Evolutionary conservation across 2,888 invertebrate genomes (phyloP).

Genomic region (Craniophora ligustri): DNA sequence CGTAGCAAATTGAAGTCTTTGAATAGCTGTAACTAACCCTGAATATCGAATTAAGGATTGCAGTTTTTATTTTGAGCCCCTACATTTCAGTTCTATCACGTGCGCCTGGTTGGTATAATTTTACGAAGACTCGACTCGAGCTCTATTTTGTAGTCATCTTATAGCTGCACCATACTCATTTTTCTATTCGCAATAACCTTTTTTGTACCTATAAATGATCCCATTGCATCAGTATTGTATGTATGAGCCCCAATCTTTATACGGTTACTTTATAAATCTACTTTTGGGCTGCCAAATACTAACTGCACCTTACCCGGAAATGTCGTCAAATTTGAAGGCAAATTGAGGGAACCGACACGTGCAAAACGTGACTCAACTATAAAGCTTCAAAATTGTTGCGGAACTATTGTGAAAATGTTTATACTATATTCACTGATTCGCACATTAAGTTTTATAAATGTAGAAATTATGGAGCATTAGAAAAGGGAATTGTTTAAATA

Average conservation of each 20-base stretch:
- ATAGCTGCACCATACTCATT: background rate
- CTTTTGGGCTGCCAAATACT: no score
- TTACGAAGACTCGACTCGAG: background rate
- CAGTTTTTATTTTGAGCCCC: conserved; percentile 5
- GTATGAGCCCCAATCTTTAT: background rate
- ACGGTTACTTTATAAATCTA: background rate
- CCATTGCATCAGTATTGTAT: no score
- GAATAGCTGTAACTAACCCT: background rate
- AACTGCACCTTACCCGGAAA: background rate
- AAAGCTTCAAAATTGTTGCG: background rate
- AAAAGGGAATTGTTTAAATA: conserved; percentile 5
- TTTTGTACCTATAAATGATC: no score
- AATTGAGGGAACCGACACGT: conserved; percentile 8
- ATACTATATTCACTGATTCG: background rate
- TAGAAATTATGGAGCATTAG: conserved; percentile 8
- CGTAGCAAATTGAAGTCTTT: conserved; percentile 13
- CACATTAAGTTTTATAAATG: background rate
- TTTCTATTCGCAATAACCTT: no score
- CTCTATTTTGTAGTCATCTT: background rate
- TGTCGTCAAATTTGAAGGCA: conserved; percentile 6
- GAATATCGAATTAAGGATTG: conserved; percentile 10
- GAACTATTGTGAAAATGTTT: background rate
- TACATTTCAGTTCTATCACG: conserved; percentile 14
- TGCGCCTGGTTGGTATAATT: conserved; percentile 8
- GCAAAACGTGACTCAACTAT: conserved; percentile 13